Evolutionary conservation across 2,888 invertebrate genomes (phyloP).

Genomic region (Plagodis pulveraria): DNA sequence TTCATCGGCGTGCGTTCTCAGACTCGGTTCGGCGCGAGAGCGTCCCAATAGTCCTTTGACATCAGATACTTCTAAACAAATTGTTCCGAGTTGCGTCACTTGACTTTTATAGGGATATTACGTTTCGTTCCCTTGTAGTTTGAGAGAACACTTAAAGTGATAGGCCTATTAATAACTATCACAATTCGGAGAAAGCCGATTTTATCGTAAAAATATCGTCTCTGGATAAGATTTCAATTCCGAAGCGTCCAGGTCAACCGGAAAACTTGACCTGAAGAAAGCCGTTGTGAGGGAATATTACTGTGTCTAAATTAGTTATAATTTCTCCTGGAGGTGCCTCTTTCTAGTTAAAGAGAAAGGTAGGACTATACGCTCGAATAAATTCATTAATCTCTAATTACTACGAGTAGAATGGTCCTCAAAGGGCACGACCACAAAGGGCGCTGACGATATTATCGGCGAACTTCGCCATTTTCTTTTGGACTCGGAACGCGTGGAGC

Average conservation of each 20-base stretch:
- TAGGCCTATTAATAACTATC: slow-evolving; percentile 21
- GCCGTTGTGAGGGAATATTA: slow-evolving; percentile 13
- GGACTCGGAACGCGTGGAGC: slow-evolving; percentile 49
- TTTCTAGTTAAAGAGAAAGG: slow-evolving; percentile 24
- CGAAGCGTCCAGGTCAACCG: not conserved
- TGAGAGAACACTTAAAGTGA: slow-evolving; percentile 11
- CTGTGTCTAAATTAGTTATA: slow-evolving; percentile 30
- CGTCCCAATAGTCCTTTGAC: slow-evolving; percentile 46
- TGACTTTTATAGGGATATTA: slow-evolving; percentile 28
- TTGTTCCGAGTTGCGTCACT: slow-evolving; percentile 36
- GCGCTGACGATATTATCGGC: slow-evolving; percentile 64
- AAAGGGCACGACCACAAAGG: slow-evolving; percentile 70
- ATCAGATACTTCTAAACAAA: slow-evolving; percentile 46
- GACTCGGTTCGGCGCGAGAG: slow-evolving; percentile 17
- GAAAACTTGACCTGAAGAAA: slow-evolving; percentile 6
- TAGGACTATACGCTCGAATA: slow-evolving; percentile 41
- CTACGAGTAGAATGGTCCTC: slow-evolving; percentile 62
- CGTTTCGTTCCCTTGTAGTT: slow-evolving; percentile 26
- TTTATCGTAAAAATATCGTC: slow-evolving; percentile 8
- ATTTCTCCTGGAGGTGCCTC: slow-evolving; percentile 25
- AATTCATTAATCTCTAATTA: slow-evolving; percentile 80
- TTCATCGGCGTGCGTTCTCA: slow-evolving; percentile 59
- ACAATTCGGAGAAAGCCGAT: slow-evolving; percentile 9
- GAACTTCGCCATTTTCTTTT: slow-evolving; percentile 69
- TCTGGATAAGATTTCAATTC: slow-evolving; percentile 6